Percentiles rank a stretch among this genome's conserved stretches.
These are phyloP conservation scores for Ostrea edulis DNA, from an alignment of 1,140 invertebrate species.

Conservation along the genomic window DNA sequence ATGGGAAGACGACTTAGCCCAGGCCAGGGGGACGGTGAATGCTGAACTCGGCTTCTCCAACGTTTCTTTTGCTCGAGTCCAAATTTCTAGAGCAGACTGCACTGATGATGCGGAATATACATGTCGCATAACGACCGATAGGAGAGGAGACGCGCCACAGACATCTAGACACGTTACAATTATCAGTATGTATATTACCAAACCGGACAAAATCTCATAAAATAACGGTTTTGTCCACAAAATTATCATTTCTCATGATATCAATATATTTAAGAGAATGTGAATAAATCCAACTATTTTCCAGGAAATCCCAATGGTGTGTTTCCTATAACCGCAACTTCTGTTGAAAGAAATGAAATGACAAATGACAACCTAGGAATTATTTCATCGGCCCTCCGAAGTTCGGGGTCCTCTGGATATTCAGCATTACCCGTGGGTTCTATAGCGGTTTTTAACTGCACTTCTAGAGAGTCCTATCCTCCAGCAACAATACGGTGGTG, in stretches of 20 bases:
- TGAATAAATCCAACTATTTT: neutral
- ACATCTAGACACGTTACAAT: neutral
- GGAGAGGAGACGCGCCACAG: neutral
- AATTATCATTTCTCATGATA: neutral
- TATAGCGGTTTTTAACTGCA: neutral
- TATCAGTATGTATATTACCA: neutral
- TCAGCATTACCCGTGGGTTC: neutral
- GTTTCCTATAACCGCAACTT: neutral
- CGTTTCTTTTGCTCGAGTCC: neutral
- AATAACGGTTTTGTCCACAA: neutral
- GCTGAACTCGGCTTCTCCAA: neutral
- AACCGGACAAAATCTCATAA: too few species aligned
- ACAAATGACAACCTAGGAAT: constrained; percentile 8
- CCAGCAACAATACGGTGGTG: constrained; percentile 1
- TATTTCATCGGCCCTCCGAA: neutral
- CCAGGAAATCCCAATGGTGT: neutral
- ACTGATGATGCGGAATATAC: constrained; percentile 4
- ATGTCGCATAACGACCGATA: neutral
- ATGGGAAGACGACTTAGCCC: neutral
- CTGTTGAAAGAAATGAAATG: neutral
- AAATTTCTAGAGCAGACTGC: neutral
- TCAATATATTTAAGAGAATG: neutral
- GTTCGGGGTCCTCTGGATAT: neutral
- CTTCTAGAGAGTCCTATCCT: neutral
- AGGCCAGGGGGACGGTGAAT: neutral